Conservation (phyloP, 2,888 invertebrate genomes). For the Zele albiditarsus region DNA sequence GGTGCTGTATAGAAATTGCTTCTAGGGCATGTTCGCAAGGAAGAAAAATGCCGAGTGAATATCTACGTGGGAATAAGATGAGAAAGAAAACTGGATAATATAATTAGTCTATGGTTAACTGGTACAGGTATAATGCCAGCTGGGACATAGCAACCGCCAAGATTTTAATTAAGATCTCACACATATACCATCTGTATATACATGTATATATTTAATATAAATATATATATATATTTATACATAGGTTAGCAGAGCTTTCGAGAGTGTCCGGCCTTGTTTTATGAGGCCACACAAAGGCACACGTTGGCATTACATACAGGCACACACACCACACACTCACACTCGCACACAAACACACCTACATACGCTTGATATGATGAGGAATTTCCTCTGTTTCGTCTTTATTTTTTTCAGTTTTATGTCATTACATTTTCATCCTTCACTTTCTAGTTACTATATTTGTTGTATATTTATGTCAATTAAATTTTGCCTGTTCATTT, state of each 20-base stretch:
- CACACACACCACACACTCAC: background rate
- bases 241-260: background rate
- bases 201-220: constrained; percentile 37
- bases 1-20: constrained; percentile 22
- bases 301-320: background rate
- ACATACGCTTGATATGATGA: background rate
- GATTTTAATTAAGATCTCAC: constrained; percentile 66
- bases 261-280: background rate
- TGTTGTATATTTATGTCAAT: background rate
- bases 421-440: constrained; percentile 39
- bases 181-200: constrained; percentile 36
- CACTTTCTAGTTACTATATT: constrained; percentile 20
- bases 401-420: constrained; percentile 17
- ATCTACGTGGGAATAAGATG: background rate
- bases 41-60: constrained; percentile 31
- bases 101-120: constrained; percentile 61
- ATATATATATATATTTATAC: constrained; percentile 12
- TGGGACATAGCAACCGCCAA: constrained; percentile 58
- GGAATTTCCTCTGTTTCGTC: background rate
- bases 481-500: background rate
- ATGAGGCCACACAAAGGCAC: constrained; percentile 20
- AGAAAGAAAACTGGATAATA: constrained; percentile 51
- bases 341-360: background rate
- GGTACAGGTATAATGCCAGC: constrained; percentile 53
- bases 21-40: constrained; percentile 17